Evolutionary conservation across 1,140 invertebrate genomes (phyloP).

Genomic region (Neodiprion lecontei): DNA sequence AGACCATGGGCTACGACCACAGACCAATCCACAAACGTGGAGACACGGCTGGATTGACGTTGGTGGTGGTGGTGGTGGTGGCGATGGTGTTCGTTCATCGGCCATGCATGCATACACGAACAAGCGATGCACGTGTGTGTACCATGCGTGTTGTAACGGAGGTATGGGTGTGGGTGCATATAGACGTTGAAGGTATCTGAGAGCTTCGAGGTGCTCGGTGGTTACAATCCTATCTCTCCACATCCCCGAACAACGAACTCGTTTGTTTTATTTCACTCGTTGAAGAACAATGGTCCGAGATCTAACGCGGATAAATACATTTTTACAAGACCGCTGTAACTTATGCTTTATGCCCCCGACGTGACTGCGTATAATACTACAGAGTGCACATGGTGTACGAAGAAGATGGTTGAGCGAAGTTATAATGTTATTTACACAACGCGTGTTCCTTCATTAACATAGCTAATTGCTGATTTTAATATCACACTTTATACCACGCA

Average conservation of each 20-base stretch:
- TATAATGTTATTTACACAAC: not conserved
- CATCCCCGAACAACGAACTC: not conserved
- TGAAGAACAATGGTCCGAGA: conserved; percentile 54
- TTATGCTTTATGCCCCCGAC: not conserved
- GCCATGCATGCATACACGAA: no score
- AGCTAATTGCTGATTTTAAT: conserved; percentile 7
- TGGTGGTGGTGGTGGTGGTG: no score
- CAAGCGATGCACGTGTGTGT: no score
- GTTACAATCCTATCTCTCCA: no score
- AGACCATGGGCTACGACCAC: conserved; percentile 54
- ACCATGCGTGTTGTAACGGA: no score
- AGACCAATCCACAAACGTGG: conserved; percentile 35
- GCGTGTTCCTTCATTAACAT: not conserved
- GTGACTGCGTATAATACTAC: no score
- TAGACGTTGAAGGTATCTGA: no score
- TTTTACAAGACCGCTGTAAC: conserved; percentile 47
- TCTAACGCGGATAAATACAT: conserved; percentile 58
- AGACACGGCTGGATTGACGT: no score
- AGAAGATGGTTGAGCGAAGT: not conserved
- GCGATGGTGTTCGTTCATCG: no score
- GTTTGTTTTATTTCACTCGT: conserved; percentile 23
- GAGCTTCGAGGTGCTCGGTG: no score
- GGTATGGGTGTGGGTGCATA: no score
- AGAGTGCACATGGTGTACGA: no score
- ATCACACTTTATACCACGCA: not conserved